Conservation (phyloP, 1,140 invertebrate species). For the Brachionus plicatilis region DNA sequence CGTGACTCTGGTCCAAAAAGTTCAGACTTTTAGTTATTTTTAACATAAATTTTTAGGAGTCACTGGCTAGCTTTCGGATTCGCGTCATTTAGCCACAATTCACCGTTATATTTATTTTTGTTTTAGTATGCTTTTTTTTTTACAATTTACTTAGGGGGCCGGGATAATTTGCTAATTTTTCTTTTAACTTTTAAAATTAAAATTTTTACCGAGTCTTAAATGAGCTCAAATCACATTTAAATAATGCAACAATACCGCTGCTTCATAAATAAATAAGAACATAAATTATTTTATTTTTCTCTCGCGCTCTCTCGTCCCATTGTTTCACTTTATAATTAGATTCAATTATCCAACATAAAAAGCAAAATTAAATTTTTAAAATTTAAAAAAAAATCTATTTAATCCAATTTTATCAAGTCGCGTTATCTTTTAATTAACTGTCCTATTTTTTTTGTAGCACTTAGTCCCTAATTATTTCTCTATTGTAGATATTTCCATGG, state of each 20-base stretch:
- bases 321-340: background rate
- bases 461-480: background rate
- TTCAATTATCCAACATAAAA: slow-evolving; percentile 33
- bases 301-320: background rate
- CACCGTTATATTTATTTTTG: background rate
- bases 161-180: background rate
- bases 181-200: background rate
- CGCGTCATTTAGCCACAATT: background rate
- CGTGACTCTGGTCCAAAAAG: background rate
- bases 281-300: background rate
- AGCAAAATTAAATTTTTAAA: background rate
- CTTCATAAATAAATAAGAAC: background rate
- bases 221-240: background rate
- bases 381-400: background rate
- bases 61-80: background rate
- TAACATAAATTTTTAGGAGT: background rate
- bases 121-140: background rate
- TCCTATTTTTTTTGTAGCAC: background rate
- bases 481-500: slow-evolving; percentile 13
- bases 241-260: background rate
- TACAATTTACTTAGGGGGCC: background rate
- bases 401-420: slow-evolving; percentile 22
- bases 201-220: background rate
- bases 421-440: slow-evolving; percentile 9
- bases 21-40: background rate